Evolutionary conservation across 2,113 vertebrate genomes (phyloP), one percentile per base, ranked within the genome.

Genomic region (Actenoides hombroni): DNA sequence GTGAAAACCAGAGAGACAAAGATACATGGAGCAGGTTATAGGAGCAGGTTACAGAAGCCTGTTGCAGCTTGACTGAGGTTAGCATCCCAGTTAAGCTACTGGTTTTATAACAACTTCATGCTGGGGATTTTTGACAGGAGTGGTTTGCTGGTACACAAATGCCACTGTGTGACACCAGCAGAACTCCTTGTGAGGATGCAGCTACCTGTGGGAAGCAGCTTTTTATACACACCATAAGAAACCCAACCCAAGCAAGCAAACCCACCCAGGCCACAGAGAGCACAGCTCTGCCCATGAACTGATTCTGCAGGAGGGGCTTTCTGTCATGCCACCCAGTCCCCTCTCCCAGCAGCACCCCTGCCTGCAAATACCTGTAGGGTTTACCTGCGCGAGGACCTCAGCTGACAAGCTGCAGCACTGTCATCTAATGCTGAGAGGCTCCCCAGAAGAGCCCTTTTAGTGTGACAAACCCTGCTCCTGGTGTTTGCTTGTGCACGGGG

Each of bases 111-210:
- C 18, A 57, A 74, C 14, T 44, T 82, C 65, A 35, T 51, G 25
- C 2, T 2, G 4, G 7, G 75, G 49, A 67, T 59, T 39, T 88
- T 82, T 0, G 0, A 14, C 14, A 16, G 35, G 19, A 80, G 17
- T 8, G 17, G 26, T 39, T 82, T n/a, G n/a, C 54, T 68, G 69
- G 61, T 16, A 37, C 57, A 59, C 37, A 81, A 57, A 61, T 18
- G 11, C 12, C 5, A 1, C 7, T 42, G 42, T 29, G 5, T 26
- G 7, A 28, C 8, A 46, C 21, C 57, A 25, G 46, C 25, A 61
- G 56, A 53, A 60, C 9, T 59, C 60, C 53, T 57, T 33, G 20
- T 20, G 10, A 2, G 3, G 48, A 26, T 7, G 28, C 39, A 82
- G 44, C 33, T 20, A 7, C n/a, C 49, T 11, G 25, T 8, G 65